phyloP scores from a whole-genome alignment of 2,888 invertebrate species.

The Trissolcus brochymenae region DNA sequence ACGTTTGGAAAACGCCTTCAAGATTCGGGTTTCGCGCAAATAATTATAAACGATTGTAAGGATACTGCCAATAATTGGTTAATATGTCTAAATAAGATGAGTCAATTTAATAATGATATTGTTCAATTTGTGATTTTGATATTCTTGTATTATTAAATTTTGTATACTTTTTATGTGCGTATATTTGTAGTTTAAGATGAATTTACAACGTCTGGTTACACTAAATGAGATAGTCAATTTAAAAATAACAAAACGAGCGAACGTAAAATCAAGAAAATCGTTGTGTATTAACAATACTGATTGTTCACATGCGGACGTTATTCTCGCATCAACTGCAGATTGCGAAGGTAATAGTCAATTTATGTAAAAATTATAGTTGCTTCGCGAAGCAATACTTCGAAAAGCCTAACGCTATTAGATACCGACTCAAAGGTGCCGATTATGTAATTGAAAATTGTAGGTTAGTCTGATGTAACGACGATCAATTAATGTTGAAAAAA shows the following conservation, averaged over 20 bases:
- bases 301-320: constrained; percentile 41
- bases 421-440: constrained; percentile 58
- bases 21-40: constrained; percentile 68
- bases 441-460: constrained; percentile 57
- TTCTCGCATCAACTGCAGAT: constrained; percentile 38
- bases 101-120: constrained; percentile 26
- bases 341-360: constrained; percentile 70
- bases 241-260: constrained; percentile 37
- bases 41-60: constrained; percentile 59
- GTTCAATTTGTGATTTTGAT: neutral
- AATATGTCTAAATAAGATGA: constrained; percentile 27
- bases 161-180: constrained; percentile 22
- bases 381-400: constrained; percentile 67
- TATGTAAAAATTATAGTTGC: constrained; percentile 67
- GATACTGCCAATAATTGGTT: constrained; percentile 27
- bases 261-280: constrained; percentile 47
- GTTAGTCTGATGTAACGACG: constrained; percentile 35
- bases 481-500: constrained; percentile 36
- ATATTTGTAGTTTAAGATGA: constrained; percentile 20
- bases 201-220: too few species aligned
- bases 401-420: constrained; percentile 59
- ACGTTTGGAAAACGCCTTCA: constrained; percentile 72
- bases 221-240: constrained; percentile 47
- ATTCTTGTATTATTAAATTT: neutral
- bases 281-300: constrained; percentile 46